Evolutionary conservation across 37 sponge, comb jelly and placozoan genomes (phyloP).

Genomic region (Geodia barretti): DNA sequence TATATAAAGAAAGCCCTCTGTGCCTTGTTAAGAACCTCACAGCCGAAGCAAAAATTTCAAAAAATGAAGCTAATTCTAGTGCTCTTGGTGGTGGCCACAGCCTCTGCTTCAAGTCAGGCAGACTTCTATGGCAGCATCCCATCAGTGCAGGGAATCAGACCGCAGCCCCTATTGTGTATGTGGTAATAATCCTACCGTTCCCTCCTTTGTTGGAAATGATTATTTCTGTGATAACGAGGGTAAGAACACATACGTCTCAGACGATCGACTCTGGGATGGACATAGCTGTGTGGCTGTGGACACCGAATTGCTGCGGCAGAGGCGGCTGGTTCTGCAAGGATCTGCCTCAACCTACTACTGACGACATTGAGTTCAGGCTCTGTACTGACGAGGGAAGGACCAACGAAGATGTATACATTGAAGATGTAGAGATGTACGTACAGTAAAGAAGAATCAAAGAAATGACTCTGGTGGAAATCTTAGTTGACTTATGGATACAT

Average conservation of each 20-base stretch:
- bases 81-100: too few relatives aligned
- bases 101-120: too few relatives aligned
- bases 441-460: too few relatives aligned
- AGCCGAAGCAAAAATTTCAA: too few relatives aligned
- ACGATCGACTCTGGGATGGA: conserved; percentile 7
- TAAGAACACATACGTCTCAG: background rate
- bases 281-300: background rate
- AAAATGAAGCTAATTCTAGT: too few relatives aligned
- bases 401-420: background rate
- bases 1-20: too few relatives aligned
- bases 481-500: too few relatives aligned
- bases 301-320: background rate
- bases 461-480: too few relatives aligned
- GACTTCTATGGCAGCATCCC: too few relatives aligned
- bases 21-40: too few relatives aligned
- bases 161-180: too few relatives aligned
- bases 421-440: background rate
- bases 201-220: background rate
- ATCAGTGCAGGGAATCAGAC: too few relatives aligned
- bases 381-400: background rate
- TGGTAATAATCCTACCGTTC: background rate
- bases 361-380: background rate
- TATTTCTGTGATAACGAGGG: background rate
- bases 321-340: conserved; percentile 2
- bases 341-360: background rate